Base-by-base conservation (phyloP, 2,888 invertebrate genomes). In the Subacronicta megacephala region DNA sequence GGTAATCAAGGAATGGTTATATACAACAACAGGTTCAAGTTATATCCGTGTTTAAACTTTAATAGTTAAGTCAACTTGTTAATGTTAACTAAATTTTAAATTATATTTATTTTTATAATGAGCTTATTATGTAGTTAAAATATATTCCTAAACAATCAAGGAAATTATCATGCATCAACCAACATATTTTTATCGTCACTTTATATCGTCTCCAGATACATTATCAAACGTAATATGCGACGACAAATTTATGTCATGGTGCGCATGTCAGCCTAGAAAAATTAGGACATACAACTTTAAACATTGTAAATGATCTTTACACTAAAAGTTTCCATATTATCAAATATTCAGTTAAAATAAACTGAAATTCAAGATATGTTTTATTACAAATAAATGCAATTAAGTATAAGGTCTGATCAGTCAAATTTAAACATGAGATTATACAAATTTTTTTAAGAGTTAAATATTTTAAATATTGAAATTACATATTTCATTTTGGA, bases 1-100 rank as follows among this genome's bases (percentile, higher is more conserved):
- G 85, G 85, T 89, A 89, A 81, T 72, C 65, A 69, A 78, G 82
- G 81, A 86, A 85, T 85, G 82, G 78, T 83, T 60, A 65, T 62
- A 40, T 67, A 67, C 66, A 74, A 41, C 9, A 13, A 60, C 33
- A 35, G 3, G 1, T 35, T 37, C 35, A 38, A 53, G 13, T 44
- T 35, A 1, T 31, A 7, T 16, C 29, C n/a, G 33, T 26, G 46
- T 35, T 60, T 23, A 40, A 40, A 36, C 9, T 26, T 26, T n/a
- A 6, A 5, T 29, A 42, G 9, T 37, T 36, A 36, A 42, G 9
- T 37, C 16, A 36, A 9, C 35, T 15, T 10, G 16, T 16, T 7
- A 9, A 10, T 7, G 15, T 10, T 37, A 16, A 37, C 37, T 37
- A 23, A 23, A 18, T 1, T 13, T 13, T 10, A 9, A 23, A 23